Conservation (phyloP, 2,888 invertebrate genomes). For the Melieria crassipennis region DNA sequence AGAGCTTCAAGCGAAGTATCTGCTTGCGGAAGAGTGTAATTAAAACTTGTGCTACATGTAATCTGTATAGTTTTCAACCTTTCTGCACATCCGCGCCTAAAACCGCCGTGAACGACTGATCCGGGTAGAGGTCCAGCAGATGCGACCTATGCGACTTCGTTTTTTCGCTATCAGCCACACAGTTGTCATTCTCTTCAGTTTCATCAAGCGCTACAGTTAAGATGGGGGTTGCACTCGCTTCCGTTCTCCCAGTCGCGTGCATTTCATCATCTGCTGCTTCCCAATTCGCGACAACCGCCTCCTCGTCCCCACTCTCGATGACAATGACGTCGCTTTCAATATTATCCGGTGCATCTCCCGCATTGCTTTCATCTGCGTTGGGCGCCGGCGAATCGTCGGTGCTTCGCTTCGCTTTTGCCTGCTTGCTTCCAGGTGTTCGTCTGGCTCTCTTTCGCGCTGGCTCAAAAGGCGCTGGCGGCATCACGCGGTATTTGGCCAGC, state of each 20-base stretch:
- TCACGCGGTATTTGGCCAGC: constrained; percentile 85
- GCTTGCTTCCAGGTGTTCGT: constrained; percentile 27
- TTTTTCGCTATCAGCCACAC: constrained; percentile 36
- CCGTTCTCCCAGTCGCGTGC: background rate
- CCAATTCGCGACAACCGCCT: constrained; percentile 7
- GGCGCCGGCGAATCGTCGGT: background rate
- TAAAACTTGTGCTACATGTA: no score
- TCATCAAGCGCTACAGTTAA: background rate
- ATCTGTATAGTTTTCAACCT: constrained; percentile 2
- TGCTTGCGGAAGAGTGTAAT: background rate
- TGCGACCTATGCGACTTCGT: constrained; percentile 66
- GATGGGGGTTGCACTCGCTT: background rate
- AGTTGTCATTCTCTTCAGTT: constrained; percentile 21
- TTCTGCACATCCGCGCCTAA: background rate
- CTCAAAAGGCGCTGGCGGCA: constrained; percentile 65
- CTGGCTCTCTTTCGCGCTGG: constrained; percentile 40
- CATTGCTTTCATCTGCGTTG: background rate
- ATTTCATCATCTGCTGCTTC: constrained; percentile 37
- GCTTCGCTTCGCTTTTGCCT: constrained; percentile 29
- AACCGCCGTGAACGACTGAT: constrained; percentile 48
- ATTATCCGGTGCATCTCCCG: background rate
- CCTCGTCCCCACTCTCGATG: constrained; percentile 17
- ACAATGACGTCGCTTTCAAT: background rate
- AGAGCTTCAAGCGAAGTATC: constrained; percentile 58
- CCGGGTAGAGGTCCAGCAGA: constrained; percentile 69